Percentiles rank a stretch among this genome's conserved stretches.
Evolutionary conservation across 30 jellyfish, hydroid and myxozoan species (phyloP).

Genomic region (Pelagia noctiluca): DNA sequence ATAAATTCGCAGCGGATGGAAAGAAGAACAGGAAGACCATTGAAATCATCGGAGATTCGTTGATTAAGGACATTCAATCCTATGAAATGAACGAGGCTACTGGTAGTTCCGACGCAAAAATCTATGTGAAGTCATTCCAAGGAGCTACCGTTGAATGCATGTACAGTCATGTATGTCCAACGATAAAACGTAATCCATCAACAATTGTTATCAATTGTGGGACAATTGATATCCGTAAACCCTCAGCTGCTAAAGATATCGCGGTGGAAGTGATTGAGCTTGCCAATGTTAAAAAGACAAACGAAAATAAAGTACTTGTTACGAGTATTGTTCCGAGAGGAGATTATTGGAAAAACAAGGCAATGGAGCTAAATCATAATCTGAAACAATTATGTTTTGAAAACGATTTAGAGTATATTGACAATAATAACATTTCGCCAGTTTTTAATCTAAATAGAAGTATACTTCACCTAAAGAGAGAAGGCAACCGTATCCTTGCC

Average conservation of each 20-base stretch:
- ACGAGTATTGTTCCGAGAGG: no score
- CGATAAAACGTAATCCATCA: slow-evolving; percentile 15
- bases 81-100: no score
- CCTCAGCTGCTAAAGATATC: slow-evolving; percentile 10
- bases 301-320: not conserved
- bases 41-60: not conserved
- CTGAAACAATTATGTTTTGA: not conserved
- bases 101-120: not conserved
- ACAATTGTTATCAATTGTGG: slow-evolving; percentile 51
- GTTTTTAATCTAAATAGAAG: slow-evolving; percentile 2
- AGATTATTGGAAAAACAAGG: slow-evolving; percentile 12
- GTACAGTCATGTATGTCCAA: slow-evolving; percentile 36
- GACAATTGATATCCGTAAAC: slow-evolving; percentile 23
- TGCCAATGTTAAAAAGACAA: not conserved
- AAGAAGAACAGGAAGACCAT: not conserved
- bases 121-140: slow-evolving; percentile 48
- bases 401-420: not conserved
- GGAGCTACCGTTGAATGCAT: slow-evolving; percentile 53
- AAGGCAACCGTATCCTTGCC: slow-evolving; percentile 33
- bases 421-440: slow-evolving; percentile 6
- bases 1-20: no score
- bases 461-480: slow-evolving; percentile 16
- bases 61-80: not conserved
- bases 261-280: slow-evolving; percentile 12
- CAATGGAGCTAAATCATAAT: slow-evolving; percentile 9